Base-by-base conservation (phyloP, 37 sponge, comb jelly and placozoan species). In the Cliona cf. orientalis region DNA sequence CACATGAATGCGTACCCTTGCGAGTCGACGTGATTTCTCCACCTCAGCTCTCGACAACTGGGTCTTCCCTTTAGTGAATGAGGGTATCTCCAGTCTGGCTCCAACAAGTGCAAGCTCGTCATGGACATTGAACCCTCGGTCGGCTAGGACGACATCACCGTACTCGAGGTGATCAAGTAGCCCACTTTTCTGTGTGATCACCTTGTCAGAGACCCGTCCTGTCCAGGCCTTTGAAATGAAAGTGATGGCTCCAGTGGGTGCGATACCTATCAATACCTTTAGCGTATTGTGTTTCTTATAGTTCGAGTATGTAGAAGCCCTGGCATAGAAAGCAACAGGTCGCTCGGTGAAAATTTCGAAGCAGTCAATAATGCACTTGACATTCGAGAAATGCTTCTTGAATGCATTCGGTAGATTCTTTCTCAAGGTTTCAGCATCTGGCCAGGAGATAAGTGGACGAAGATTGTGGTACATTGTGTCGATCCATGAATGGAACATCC, bases 211-310 rank as follows among this genome's bases (percentile, higher is more conserved):
- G 58, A 80, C 81, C 25, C 72, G 53, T 21, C 81, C 81, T 32
- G 28, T 60, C 80, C 81, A 80, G n/a, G 71, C 57, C 22, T 80
- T 55, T 2, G 81, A 80, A 29, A 80, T 80, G 42, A 70, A 80
- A 25, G 43, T 28, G 31, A 80, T 70, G 36, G 71, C 22, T 42
- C 81, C 81, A 53, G 70, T 69, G 26, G 81, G 81, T 39, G 81
- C 58, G 36, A 80, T 33, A 19, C 40, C 71, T 33, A 80, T 79
- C 25, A 79, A 66, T 42, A 79, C 79, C 49, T 72, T 72, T 14
- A 49, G 14, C 9, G 53, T 49, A 14, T 49, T 49, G 14, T 9
- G 53, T 14, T 49, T 14, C 53, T n/a, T n/a, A n/a, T n/a, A n/a
- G n/a, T n/a, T n/a, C n/a, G n/a, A n/a, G n/a, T n/a, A n/a, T n/a